Evolutionary conservation across 2,888 invertebrate species (phyloP).

Genomic region (Troglohyphantes excavatus): DNA sequence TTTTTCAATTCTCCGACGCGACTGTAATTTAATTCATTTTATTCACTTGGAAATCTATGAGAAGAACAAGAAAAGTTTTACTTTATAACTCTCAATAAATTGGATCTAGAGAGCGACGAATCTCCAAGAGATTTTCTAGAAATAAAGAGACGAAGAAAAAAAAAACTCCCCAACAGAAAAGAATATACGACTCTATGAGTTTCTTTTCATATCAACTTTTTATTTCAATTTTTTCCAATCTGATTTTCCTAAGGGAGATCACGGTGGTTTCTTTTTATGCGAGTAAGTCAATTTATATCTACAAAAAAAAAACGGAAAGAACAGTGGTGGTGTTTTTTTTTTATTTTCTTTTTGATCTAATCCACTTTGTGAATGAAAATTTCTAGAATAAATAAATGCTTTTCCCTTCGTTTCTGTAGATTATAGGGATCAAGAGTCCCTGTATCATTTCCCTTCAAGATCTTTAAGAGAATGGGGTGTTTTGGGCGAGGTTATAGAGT

Average conservation of each 20-base stretch:
- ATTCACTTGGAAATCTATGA: background rate
- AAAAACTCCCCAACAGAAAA: background rate
- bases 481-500: background rate
- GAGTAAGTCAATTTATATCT: constrained; percentile 29
- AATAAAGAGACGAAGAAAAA: constrained; percentile 20
- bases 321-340: background rate
- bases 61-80: background rate
- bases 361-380: constrained; percentile 55
- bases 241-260: constrained; percentile 20
- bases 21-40: constrained; percentile 55
- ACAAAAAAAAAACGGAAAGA: background rate
- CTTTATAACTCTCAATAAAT: constrained; percentile 53
- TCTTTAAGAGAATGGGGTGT: background rate
- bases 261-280: background rate
- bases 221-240: constrained; percentile 14
- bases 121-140: constrained; percentile 40
- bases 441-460: background rate
- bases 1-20: background rate
- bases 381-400: constrained; percentile 50
- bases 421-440: background rate
- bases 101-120: constrained; percentile 12
- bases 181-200: constrained; percentile 1
- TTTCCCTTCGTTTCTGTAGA: background rate
- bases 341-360: constrained; percentile 30
- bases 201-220: constrained; percentile 12